phyloP scores from a whole-genome alignment of 2,888 invertebrate species.

The Venusia cambrica region DNA sequence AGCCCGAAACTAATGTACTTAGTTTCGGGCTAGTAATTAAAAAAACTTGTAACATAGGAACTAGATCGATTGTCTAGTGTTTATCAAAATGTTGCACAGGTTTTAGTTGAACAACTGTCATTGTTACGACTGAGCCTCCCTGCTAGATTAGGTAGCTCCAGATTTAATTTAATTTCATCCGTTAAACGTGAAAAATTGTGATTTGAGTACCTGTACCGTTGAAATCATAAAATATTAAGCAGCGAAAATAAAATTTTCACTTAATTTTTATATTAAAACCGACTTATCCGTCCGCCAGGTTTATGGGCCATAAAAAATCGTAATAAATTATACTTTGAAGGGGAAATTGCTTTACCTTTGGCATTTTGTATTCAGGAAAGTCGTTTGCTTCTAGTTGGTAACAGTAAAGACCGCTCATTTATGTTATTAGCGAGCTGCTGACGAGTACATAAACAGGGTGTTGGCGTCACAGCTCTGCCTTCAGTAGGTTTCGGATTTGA shows the following conservation, averaged over 20 bases:
- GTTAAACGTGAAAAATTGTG: conserved; percentile 15
- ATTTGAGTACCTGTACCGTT: conserved; percentile 11
- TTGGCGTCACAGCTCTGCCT: not conserved
- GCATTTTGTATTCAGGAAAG: conserved; percentile 41
- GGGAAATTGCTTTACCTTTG: conserved; percentile 41
- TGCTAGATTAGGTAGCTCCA: too few relatives aligned
- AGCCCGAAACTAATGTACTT: too few relatives aligned
- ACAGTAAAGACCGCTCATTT: conserved; percentile 41
- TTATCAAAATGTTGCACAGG: too few relatives aligned
- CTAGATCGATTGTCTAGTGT: too few relatives aligned
- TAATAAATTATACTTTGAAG: conserved; percentile 54
- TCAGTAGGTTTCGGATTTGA: too few relatives aligned
- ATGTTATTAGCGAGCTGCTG: conserved; percentile 15
- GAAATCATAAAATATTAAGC: conserved; percentile 27
- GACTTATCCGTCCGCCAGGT: conserved; percentile 44
- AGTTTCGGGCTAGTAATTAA: too few relatives aligned
- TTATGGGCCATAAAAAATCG: conserved; percentile 54
- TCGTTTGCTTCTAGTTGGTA: conserved; percentile 33
- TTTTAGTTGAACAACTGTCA: too few relatives aligned
- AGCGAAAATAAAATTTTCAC: conserved; percentile 39
- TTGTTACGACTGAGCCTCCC: too few relatives aligned
- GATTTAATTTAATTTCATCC: conserved; percentile 18
- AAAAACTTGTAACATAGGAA: too few relatives aligned
- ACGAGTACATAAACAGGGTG: conserved; percentile 5
- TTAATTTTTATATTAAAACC: conserved; percentile 45